Conservation (phyloP, 2,113 vertebrate genomes). For the Nothoprocta perdicaria region DNA sequence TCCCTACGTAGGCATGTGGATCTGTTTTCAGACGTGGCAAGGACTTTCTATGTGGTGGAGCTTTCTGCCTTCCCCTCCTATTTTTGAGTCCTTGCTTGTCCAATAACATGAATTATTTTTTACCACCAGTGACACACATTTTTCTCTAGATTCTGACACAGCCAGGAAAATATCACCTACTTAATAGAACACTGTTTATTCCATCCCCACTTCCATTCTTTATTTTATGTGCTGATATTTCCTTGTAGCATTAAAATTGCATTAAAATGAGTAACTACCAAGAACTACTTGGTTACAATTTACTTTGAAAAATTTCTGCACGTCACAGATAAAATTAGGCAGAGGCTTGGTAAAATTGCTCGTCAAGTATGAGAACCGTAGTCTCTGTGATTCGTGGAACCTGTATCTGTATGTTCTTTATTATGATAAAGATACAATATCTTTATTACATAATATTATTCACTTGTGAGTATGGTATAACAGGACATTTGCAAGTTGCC, state of each 20-base stretch:
- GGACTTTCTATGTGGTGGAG: constrained; percentile 31
- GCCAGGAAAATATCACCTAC: constrained; percentile 37
- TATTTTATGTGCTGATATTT: constrained; percentile 30
- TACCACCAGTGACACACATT: constrained; percentile 33
- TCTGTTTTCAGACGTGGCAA: constrained; percentile 63
- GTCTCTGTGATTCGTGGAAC: not conserved
- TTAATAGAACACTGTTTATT: constrained; percentile 36
- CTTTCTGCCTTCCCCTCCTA: constrained; percentile 34
- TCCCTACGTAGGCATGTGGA: not conserved
- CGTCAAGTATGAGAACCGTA: not conserved
- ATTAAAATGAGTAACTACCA: not conserved
- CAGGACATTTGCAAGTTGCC: not conserved
- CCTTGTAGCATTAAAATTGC: not conserved
- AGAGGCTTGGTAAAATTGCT: not conserved
- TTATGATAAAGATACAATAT: not conserved
- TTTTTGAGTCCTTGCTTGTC: constrained; percentile 45
- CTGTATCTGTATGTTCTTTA: not conserved
- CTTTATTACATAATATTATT: not conserved
- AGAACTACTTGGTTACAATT: not conserved
- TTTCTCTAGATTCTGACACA: constrained; percentile 17
- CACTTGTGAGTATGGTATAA: not conserved
- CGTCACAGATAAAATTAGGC: not conserved
- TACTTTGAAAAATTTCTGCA: not conserved
- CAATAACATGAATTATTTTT: constrained; percentile 30
- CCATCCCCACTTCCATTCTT: constrained; percentile 27